A percentile compares a stretch with the other conserved stretches of the same genome.
Evolutionary conservation across 2,797 vertebrate species (phyloP).

Genomic region (Poeciliopsis paucimaculata): DNA sequence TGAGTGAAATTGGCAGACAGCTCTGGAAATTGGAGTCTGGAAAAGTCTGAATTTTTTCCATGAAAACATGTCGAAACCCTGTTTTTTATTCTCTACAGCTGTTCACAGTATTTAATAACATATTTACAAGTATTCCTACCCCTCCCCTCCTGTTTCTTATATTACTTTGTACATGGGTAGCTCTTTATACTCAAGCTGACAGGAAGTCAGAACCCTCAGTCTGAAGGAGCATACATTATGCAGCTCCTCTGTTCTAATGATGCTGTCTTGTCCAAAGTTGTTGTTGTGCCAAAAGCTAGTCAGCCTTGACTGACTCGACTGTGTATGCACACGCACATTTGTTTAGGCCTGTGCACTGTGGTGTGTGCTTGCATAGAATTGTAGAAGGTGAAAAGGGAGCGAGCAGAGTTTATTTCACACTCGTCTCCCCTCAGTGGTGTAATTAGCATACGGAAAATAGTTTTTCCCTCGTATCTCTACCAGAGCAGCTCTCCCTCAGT

Average conservation of each 20-base stretch:
- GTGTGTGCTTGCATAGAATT: slow-evolving; percentile 22
- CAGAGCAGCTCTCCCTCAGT: slow-evolving; percentile 21
- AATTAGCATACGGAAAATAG: slow-evolving; percentile 67
- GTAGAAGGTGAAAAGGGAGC: slow-evolving; percentile 22
- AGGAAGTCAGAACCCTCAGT: slow-evolving; percentile 37
- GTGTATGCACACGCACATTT: slow-evolving; percentile 39
- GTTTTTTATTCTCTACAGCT: neutral
- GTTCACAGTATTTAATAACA: slow-evolving; percentile 15
- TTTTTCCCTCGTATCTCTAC: slow-evolving; percentile 25
- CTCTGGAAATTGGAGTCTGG: neutral
- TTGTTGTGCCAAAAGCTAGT: slow-evolving; percentile 60
- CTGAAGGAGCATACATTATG: slow-evolving; percentile 48
- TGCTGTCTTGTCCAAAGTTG: slow-evolving; percentile 62
- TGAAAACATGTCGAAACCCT: neutral
- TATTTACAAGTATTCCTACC: slow-evolving; percentile 13
- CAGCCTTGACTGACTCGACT: slow-evolving; percentile 54
- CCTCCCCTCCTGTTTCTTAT: slow-evolving; percentile 13
- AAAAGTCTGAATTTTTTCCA: neutral
- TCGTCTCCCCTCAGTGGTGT: slow-evolving; percentile 38
- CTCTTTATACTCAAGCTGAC: slow-evolving; percentile 43
- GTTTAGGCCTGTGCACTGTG: slow-evolving; percentile 16
- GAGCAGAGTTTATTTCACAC: slow-evolving; percentile 48
- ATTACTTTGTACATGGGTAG: slow-evolving; percentile 45
- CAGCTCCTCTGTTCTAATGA: slow-evolving; percentile 74
- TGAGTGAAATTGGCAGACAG: neutral